Evolutionary conservation across 2,797 vertebrate species (phyloP).

Genomic region (Thripadectes ignobilis): DNA sequence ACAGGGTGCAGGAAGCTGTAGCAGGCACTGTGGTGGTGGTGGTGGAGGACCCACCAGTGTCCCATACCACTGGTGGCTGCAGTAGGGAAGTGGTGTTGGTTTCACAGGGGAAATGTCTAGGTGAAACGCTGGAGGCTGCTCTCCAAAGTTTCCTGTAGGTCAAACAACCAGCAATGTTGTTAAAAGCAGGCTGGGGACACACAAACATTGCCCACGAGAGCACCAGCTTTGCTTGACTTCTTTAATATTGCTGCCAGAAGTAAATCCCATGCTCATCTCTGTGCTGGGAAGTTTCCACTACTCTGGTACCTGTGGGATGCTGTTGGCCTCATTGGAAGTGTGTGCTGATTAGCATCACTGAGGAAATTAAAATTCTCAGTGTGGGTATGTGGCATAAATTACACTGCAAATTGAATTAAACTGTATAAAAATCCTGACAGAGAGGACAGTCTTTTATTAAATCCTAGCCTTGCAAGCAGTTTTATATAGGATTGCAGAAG

Average conservation of each 20-base stretch:
- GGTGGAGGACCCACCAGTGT: neutral
- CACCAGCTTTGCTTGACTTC: neutral
- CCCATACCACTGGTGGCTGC: accelerated
- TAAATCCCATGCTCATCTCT: neutral
- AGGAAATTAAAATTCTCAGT: slow-evolving; percentile 18
- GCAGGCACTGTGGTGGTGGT: accelerated
- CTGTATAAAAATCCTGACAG: neutral
- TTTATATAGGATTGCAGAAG: neutral
- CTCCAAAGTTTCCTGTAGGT: neutral
- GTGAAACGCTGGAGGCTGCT: neutral
- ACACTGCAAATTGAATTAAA: slow-evolving; percentile 14
- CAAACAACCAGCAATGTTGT: neutral
- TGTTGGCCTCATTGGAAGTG: neutral
- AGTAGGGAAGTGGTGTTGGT: neutral
- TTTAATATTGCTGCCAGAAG: neutral
- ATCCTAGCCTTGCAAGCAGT: neutral
- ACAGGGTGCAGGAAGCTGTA: neutral
- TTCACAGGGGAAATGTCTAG: neutral
- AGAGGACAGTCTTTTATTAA: slow-evolving; percentile 9
- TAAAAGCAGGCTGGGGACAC: neutral
- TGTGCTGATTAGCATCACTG: neutral
- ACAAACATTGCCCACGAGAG: neutral
- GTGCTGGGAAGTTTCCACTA: neutral
- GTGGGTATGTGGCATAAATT: neutral
- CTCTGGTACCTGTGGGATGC: neutral